phyloP scores from a whole-genome alignment of 2,113 vertebrate species.

The Oreotrochilus melanogaster region DNA sequence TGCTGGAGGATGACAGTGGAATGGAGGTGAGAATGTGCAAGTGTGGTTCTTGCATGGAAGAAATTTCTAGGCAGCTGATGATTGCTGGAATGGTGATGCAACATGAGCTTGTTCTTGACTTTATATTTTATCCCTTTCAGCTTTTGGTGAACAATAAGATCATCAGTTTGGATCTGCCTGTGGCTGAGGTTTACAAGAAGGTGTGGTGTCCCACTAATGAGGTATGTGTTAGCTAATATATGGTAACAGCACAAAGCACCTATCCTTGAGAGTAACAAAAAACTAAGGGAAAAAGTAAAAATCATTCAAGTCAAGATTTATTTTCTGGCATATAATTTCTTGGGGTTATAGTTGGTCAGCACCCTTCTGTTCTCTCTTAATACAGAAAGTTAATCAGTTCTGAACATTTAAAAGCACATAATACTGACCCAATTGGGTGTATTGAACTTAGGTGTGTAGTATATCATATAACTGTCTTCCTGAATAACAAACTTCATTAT shows the following conservation, averaged over 20 bases:
- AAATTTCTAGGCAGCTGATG: neutral
- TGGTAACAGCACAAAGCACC: neutral
- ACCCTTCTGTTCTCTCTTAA: neutral
- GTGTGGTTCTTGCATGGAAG: neutral
- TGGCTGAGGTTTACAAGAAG: slow-evolving; percentile 98
- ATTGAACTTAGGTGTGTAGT: neutral
- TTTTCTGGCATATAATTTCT: neutral
- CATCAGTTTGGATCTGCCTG: slow-evolving; percentile 95
- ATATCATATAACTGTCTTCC: neutral
- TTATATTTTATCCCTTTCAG: slow-evolving; percentile 68
- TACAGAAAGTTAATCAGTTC: neutral
- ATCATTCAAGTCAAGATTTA: neutral
- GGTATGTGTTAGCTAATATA: slow-evolving; percentile 74
- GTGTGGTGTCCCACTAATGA: slow-evolving; percentile 99
- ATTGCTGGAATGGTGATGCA: neutral
- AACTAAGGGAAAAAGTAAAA: neutral
- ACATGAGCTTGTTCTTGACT: neutral
- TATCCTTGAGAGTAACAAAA: neutral
- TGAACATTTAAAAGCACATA: neutral
- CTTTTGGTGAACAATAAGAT: slow-evolving; percentile 99
- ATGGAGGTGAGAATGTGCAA: slow-evolving; percentile 87
- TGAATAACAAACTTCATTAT: neutral
- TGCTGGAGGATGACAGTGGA: slow-evolving; percentile 97
- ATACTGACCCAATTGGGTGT: neutral
- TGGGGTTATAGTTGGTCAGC: neutral